phyloP scores from a whole-genome alignment of 2,113 vertebrate species.

The Mobula birostris region DNA sequence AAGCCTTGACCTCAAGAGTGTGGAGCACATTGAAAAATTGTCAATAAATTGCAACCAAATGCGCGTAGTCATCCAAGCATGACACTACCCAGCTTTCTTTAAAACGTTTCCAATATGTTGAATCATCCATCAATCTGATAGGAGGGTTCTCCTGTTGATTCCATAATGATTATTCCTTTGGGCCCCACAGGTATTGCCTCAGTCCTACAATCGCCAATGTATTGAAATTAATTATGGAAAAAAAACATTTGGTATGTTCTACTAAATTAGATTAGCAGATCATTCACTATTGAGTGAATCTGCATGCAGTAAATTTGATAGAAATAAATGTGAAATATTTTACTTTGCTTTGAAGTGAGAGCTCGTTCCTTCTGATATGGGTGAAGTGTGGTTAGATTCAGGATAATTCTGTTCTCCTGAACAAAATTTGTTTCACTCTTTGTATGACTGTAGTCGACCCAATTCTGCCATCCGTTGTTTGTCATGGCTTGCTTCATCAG shows the following conservation, averaged over 20 bases:
- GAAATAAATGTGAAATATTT: neutral
- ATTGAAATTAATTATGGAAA: constrained; percentile 3
- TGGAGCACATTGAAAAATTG: constrained; percentile 52
- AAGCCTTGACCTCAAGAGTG: neutral
- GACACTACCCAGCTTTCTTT: constrained; percentile 12
- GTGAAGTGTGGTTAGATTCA: neutral
- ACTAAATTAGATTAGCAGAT: neutral
- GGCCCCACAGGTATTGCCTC: constrained; percentile 43
- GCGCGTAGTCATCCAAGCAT: constrained; percentile 35
- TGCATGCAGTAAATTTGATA: neutral
- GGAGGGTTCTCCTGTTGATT: constrained; percentile 26
- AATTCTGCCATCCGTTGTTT: neutral
- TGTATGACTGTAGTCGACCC: neutral
- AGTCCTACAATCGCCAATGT: constrained; percentile 35
- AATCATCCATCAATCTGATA: constrained; percentile 10
- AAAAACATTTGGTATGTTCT: neutral
- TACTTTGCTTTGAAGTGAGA: neutral
- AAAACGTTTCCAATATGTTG: neutral
- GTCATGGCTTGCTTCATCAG: neutral
- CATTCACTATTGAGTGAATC: neutral
- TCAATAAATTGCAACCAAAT: constrained; percentile 54
- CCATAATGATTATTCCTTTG: constrained; percentile 40
- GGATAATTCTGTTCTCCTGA: neutral
- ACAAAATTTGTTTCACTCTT: neutral
- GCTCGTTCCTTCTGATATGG: neutral